Evolutionary conservation across 2,888 invertebrate genomes (phyloP).

Genomic region (Leptopilina drosophilae): DNA sequence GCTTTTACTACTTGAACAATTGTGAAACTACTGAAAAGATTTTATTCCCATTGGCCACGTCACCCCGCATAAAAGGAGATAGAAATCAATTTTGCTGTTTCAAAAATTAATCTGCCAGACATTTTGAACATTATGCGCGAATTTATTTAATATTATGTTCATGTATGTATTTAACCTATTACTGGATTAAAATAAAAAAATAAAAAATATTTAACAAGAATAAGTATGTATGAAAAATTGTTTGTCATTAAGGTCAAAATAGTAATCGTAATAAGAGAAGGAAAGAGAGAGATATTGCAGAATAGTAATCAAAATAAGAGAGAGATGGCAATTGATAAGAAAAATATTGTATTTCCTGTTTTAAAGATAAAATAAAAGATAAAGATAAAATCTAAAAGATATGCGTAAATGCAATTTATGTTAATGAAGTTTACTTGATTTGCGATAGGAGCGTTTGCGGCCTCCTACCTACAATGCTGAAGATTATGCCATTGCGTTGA

Average conservation of each 20-base stretch:
- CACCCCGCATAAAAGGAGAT: background rate
- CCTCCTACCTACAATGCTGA: slow-evolving; percentile 95
- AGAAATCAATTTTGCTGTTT: slow-evolving; percentile 1
- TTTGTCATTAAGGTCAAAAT: too few species aligned
- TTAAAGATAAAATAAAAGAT: background rate
- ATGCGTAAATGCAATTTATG: slow-evolving; percentile 19
- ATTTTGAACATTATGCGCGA: too few species aligned
- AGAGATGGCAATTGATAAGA: background rate
- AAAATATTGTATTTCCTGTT: background rate
- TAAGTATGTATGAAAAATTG: too few species aligned
- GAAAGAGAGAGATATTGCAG: too few species aligned
- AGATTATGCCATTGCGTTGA: slow-evolving; percentile 88
- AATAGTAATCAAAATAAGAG: too few species aligned
- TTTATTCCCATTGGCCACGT: background rate
- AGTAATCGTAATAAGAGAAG: too few species aligned
- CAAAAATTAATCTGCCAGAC: background rate
- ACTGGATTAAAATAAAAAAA: too few species aligned
- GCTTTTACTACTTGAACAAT: slow-evolving; percentile 48
- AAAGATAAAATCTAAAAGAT: slow-evolving; percentile 17
- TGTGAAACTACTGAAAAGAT: slow-evolving; percentile 14
- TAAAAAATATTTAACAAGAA: too few species aligned
- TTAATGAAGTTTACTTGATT: slow-evolving; percentile 27
- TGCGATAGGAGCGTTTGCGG: slow-evolving; percentile 85
- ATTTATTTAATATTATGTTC: too few species aligned
- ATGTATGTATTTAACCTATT: too few species aligned